Evolutionary conservation across 2,888 invertebrate species (phyloP).

Genomic region (Hirtodrosophila confusa): DNA sequence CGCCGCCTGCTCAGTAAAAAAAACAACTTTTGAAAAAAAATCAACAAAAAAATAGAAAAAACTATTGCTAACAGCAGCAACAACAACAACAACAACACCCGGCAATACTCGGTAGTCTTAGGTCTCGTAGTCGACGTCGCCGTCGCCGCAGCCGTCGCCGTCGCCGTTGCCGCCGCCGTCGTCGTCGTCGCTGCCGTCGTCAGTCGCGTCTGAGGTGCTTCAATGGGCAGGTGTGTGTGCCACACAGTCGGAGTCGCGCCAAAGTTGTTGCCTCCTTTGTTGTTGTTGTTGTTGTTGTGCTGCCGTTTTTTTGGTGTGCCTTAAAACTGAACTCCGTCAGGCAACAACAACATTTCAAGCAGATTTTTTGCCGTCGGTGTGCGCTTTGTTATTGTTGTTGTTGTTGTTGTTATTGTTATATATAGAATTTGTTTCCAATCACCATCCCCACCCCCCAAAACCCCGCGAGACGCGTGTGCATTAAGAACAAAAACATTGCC

Average conservation of each 20-base stretch:
- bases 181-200: slow-evolving; percentile 68
- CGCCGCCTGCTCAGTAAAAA: slow-evolving; percentile 43
- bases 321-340: slow-evolving; percentile 39
- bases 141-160: slow-evolving; percentile 53
- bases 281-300: slow-evolving; percentile 31
- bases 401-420: slow-evolving; percentile 9
- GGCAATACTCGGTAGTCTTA: slow-evolving; percentile 75
- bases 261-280: slow-evolving; percentile 29
- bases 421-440: slow-evolving; percentile 14
- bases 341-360: slow-evolving; percentile 14
- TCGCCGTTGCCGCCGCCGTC: slow-evolving; percentile 17
- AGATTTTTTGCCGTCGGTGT: slow-evolving; percentile 51
- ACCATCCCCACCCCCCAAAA: neutral
- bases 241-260: slow-evolving; percentile 64
- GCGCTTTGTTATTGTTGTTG: slow-evolving; percentile 13
- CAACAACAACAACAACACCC: slow-evolving; percentile 35
- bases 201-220: slow-evolving; percentile 84
- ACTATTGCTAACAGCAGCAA: slow-evolving; percentile 48
- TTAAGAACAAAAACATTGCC: slow-evolving; percentile 27
- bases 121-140: slow-evolving; percentile 51
- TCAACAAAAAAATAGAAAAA: slow-evolving; percentile 15
- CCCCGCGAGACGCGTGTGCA: slow-evolving; percentile 51
- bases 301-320: slow-evolving; percentile 31
- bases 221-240: slow-evolving; percentile 81
- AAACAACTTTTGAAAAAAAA: slow-evolving; percentile 48